Percentiles rank a stretch among this genome's conserved stretches.
Evolutionary conservation across 1,140 invertebrate species (phyloP).

Genomic region (Plutomurus gul): DNA sequence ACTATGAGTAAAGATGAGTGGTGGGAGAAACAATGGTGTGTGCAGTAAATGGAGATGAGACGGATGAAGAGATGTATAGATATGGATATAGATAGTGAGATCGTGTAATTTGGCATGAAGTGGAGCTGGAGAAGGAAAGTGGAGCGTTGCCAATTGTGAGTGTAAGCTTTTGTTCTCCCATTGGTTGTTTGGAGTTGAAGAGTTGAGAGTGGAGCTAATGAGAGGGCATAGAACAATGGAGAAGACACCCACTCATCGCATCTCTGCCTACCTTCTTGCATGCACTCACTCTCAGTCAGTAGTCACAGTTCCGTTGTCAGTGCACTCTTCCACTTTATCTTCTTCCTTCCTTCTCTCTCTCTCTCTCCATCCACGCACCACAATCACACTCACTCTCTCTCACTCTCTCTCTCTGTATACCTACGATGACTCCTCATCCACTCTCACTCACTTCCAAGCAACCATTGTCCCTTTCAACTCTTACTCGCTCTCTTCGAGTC

Average conservation of each 20-base stretch:
- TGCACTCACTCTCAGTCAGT: not conserved
- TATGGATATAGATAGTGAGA: no score
- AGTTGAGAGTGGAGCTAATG: slow-evolving; percentile 46
- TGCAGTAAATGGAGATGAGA: no score
- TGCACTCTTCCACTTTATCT: not conserved
- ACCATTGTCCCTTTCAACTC: no score
- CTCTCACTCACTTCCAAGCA: no score
- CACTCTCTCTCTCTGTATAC: not conserved
- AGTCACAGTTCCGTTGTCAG: not conserved
- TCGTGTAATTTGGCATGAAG: slow-evolving; percentile 40
- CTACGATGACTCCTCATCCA: no score
- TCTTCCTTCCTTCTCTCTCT: not conserved
- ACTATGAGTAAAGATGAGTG: no score
- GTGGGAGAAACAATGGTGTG: no score
- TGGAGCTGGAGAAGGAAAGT: slow-evolving; percentile 45
- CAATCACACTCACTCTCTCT: not conserved
- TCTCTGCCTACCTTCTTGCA: not conserved
- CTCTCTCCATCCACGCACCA: not conserved
- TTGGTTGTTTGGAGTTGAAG: slow-evolving; percentile 35
- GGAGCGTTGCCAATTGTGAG: slow-evolving; percentile 50
- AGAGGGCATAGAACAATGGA: slow-evolving; percentile 47
- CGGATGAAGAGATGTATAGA: no score
- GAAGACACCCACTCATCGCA: slow-evolving; percentile 37
- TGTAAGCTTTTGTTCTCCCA: slow-evolving; percentile 45
- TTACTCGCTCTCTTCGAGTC: no score